Evolutionary conservation across 2,113 vertebrate species (phyloP).

Genomic region (Tamias sibiricus): DNA sequence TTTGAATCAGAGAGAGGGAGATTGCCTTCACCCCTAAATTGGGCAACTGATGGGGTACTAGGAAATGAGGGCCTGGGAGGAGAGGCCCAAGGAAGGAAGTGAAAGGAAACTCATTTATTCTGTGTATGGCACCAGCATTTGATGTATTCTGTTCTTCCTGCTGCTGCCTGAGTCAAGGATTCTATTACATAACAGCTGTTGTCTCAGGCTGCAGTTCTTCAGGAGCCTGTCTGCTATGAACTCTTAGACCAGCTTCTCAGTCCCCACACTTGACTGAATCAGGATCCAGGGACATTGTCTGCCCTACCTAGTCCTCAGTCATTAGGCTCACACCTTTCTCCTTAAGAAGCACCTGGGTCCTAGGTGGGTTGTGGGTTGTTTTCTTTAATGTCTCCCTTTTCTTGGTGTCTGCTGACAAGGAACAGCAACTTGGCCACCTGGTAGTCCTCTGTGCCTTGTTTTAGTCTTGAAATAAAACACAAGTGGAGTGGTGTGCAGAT

Average conservation of each 20-base stretch:
- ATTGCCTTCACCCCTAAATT: neutral
- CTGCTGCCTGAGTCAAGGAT: neutral
- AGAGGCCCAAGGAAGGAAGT: neutral
- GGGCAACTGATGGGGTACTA: neutral
- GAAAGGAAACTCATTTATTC: neutral
- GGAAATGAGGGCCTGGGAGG: neutral
- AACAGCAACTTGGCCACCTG: neutral
- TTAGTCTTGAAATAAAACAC: neutral
- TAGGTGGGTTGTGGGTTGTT: neutral
- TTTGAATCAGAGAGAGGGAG: neutral
- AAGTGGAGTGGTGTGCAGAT: neutral
- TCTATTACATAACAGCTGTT: neutral
- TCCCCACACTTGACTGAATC: neutral
- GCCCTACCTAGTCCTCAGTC: neutral
- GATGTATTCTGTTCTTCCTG: neutral
- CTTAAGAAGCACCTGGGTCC: neutral
- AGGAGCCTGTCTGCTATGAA: neutral
- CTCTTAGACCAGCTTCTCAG: neutral
- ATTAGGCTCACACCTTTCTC: neutral
- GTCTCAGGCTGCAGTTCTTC: neutral
- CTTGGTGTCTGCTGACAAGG: neutral
- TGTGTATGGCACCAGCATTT: neutral
- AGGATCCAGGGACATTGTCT: neutral
- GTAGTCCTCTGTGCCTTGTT: neutral
- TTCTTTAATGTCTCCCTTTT: constrained; percentile 22